Base-by-base conservation (phyloP, 2,113 vertebrate species). In the Phalacrocorax aristotelis region DNA sequence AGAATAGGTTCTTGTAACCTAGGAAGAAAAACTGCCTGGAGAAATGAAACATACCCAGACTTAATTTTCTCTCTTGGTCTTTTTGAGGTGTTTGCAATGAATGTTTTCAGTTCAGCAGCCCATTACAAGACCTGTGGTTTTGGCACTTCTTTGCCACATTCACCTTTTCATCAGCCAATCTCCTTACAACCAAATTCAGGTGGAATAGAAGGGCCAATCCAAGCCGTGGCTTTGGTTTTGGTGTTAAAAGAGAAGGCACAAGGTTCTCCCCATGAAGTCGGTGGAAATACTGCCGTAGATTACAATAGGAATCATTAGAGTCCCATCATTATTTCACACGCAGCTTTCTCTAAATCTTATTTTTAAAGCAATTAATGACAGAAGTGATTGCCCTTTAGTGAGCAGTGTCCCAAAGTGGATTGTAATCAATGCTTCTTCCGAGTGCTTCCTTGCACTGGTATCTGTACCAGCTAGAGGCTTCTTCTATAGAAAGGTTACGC, bases 341-440 rank as follows among this genome's bases (percentile, higher is more conserved):
- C 62, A 83, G 38, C 78, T 88, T 93, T 94, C 55, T 93, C n/a
- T 18, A 55, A 58, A 52, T 40, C 71, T 94, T 91, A 54, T 94
- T 90, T 95, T 95, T 86, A 74, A 91, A 83, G 91, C 75, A 95
- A 88, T 97, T 94, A 91, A 85, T 80, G 57, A 60, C 80, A 95
- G 48, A 66, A 90, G 51, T 62, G 79, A 83, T 96, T 95, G 93
- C 89, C 89, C 89, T 95, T 91, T 87, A 77, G 84, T 2, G 4
- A 92, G 75, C 3, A 0, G 17, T 68, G 84, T 87, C 78, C 82
- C 89, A 66, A 11, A 0, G 15, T 66, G 93, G 83, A 80, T 70
- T 93, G 75, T 83, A 96, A 95, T 89, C 93, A 91, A 65, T 84
- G 91, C 71, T 85, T 40, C 77, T 95, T 97, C 87, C 2, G 2